Evolutionary conservation across 2,797 vertebrate species (phyloP).

Genomic region (Pipistrellus pipistrellus): DNA sequence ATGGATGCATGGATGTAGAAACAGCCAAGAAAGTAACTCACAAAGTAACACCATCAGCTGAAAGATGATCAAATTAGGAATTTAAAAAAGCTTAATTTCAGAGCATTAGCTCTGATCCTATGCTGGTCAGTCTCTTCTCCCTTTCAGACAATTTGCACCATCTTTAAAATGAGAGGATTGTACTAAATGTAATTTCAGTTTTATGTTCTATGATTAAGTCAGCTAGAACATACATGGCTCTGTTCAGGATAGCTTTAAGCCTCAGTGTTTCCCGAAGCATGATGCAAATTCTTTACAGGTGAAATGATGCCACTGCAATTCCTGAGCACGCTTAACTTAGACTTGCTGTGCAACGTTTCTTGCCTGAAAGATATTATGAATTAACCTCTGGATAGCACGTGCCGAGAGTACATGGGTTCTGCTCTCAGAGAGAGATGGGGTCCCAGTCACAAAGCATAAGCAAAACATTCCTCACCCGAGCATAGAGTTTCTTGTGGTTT

Average conservation of each 20-base stretch:
- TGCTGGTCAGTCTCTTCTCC: rapidly evolving
- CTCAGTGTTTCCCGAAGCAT: neutral
- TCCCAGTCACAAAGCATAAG: neutral
- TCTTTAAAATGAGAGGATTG: neutral
- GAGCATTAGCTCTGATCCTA: neutral
- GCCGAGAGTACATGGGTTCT: neutral
- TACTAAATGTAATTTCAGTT: neutral
- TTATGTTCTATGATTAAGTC: neutral
- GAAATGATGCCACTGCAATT: neutral
- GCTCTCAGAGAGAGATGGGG: neutral
- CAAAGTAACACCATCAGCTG: neutral
- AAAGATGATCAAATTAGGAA: neutral
- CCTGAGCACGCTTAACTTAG: neutral
- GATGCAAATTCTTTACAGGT: neutral
- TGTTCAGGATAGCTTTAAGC: neutral
- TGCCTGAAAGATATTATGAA: neutral
- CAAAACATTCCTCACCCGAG: neutral
- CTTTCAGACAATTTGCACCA: neutral
- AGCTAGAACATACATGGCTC: neutral
- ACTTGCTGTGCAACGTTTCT: neutral
- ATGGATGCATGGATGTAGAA: neutral
- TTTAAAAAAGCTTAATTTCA: neutral
- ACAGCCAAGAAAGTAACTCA: neutral
- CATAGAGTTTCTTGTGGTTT: neutral
- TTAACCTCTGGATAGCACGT: neutral